Evolutionary conservation across 2,797 vertebrate species (phyloP), one percentile per base, ranked within the genome.

Genomic region (Bradypodion pumilum): DNA sequence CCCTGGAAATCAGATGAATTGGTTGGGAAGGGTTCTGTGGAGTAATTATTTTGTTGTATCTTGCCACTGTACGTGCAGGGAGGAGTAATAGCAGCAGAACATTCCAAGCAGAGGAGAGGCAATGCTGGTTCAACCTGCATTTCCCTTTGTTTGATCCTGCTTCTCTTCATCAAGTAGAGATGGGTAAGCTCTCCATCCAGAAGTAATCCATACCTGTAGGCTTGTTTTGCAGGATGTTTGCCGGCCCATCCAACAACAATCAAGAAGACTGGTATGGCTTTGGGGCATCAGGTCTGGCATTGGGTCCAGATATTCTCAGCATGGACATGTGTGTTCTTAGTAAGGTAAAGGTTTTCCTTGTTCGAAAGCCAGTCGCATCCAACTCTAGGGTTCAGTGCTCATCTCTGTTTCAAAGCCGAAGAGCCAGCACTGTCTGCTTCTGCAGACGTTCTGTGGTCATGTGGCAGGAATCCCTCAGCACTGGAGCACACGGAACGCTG

Each of bases 81-180:
- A 56, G 46, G 46, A 56, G 65, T 19, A 52, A 25, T 16, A 74
- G 42, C 29, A 63, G 76, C 7, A 44, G 76, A 69, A 56, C 78
- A 80, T 52, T 80, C 78, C 78, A 80, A 32, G 42, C 46, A 68
- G 32, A 68, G 78, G 78, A 68, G 63, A 23, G 63, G 32, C 42
- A 81, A 44, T 62, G 80, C 80, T 82, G 59, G 59, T 63, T 56
- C 23, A 15, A 74, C 73, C 72, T 66, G 62, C 32, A 66, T 62
- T 75, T 35, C 62, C 35, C 29, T 7, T 59, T n/a, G 21, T 56
- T 59, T 76, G 35, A 69, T 66, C 19, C 76, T 75, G 60, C 9
- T 25, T 82, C 60, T 7, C 32, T 52, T 16, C 7, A 16, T 65
- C 35, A 52, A 7, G 16, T 42, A 66, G 10, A 23, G 63, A n/a